Evolutionary conservation across 2,113 vertebrate genomes (phyloP).

Genomic region (Collichthys lucidus): DNA sequence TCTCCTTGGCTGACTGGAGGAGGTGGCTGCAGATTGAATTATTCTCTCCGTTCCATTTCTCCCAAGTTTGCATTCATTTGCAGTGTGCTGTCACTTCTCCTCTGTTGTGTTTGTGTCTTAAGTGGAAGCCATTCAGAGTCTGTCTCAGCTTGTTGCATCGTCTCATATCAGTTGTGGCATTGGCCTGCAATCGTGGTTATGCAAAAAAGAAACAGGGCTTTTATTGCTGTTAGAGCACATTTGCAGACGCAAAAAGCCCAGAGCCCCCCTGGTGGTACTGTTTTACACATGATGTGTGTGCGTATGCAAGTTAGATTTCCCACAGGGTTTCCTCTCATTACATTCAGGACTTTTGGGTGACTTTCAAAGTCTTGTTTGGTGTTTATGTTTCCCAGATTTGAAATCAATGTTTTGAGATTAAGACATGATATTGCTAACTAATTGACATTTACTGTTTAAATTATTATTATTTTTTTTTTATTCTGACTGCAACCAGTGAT

Average conservation of each 20-base stretch:
- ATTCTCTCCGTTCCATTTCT: conserved; percentile 74
- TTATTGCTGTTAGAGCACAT: conserved; percentile 59
- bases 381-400: neutral
- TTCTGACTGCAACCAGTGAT: too few species aligned
- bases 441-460: neutral
- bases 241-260: conserved; percentile 42
- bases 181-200: conserved; percentile 45
- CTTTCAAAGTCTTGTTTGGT: conserved; percentile 2
- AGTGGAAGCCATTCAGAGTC: conserved; percentile 69
- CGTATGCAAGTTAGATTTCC: neutral
- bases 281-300: conserved; percentile 16
- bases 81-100: conserved; percentile 66
- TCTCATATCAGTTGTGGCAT: conserved; percentile 60
- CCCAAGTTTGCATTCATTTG: conserved; percentile 73
- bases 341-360: neutral
- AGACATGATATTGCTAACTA: neutral
- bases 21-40: conserved; percentile 77
- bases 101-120: conserved; percentile 72
- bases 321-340: neutral
- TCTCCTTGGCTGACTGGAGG: conserved; percentile 70
- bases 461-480: neutral
- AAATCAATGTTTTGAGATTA: neutral
- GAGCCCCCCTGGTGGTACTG: neutral
- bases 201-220: conserved; percentile 37
- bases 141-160: conserved; percentile 65